A percentile compares a stretch with the other conserved stretches of the same genome.
phyloP scores from a whole-genome alignment of 1,140 invertebrate genomes.

The Dendrolimus punctatus region DNA sequence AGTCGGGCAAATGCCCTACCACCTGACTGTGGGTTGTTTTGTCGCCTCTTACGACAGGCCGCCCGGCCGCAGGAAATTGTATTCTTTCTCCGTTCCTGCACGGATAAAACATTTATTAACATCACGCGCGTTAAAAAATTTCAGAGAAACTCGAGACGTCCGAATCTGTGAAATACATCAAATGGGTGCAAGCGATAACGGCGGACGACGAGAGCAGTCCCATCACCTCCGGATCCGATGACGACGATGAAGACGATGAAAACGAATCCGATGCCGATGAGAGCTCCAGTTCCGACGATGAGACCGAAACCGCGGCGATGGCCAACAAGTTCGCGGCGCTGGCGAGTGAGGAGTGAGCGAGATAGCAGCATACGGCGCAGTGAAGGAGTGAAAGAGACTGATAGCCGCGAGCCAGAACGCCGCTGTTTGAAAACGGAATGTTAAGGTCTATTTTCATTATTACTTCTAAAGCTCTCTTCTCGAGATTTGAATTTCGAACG shows the following conservation, averaged over 20 bases:
- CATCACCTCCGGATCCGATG: conserved; percentile 75
- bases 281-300: conserved; percentile 4
- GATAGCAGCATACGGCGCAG: neutral
- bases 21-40: too few relatives aligned
- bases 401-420: too few relatives aligned
- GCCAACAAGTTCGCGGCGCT: conserved; percentile 50
- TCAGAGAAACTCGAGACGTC: conserved; percentile 73
- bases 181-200: conserved; percentile 76
- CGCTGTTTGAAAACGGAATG: too few relatives aligned
- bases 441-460: too few relatives aligned
- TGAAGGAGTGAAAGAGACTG: too few relatives aligned
- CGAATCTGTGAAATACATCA: conserved; percentile 73
- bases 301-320: conserved; percentile 26
- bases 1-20: too few relatives aligned
- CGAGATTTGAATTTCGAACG: too few relatives aligned
- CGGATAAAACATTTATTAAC: too few relatives aligned
- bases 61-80: too few relatives aligned
- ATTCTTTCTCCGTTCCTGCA: too few relatives aligned
- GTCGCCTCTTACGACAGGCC: too few relatives aligned
- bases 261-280: conserved; percentile 14
- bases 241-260: conserved; percentile 12
- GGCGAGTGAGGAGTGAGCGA: conserved; percentile 2
- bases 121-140: conserved; percentile 14
- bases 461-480: too few relatives aligned
- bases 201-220: conserved; percentile 72